Evolutionary conservation across 2,888 invertebrate species (phyloP).

Genomic region (Synanthedon formicaeformis): DNA sequence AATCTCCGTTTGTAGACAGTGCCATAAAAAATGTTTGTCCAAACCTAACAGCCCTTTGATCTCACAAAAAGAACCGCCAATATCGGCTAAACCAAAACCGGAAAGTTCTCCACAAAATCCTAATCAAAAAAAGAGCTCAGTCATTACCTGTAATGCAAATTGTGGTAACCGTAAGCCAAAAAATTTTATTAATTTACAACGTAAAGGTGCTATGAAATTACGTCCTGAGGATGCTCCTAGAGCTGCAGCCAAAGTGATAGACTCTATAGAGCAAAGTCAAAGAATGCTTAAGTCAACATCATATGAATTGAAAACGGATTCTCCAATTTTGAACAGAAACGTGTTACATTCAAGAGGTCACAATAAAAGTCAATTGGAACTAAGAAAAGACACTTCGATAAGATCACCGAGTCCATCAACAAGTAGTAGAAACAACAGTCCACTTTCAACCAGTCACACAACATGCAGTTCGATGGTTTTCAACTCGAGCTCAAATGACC

Average conservation of each 20-base stretch:
- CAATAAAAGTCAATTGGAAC: conserved; percentile 53
- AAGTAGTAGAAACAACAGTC: conserved; percentile 62
- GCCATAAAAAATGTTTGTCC: conserved; percentile 81
- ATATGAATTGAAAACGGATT: conserved; percentile 59
- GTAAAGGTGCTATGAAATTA: conserved; percentile 61
- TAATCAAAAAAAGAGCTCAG: conserved; percentile 49
- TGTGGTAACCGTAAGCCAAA: conserved; percentile 51
- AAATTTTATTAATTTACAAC: conserved; percentile 51
- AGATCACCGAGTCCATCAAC: conserved; percentile 59
- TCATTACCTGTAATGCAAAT: conserved; percentile 51
- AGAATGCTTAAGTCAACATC: conserved; percentile 63
- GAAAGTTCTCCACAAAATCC: conserved; percentile 53
- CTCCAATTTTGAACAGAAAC: conserved; percentile 46
- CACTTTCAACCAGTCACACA: conserved; percentile 62
- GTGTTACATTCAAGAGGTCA: conserved; percentile 31
- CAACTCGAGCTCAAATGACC: conserved; percentile 62
- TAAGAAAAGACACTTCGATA: conserved; percentile 52
- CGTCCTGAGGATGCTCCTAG: conserved; percentile 61
- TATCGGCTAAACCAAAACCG: conserved; percentile 39
- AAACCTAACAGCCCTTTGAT: conserved; percentile 65
- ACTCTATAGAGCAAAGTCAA: conserved; percentile 64
- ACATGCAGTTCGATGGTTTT: conserved; percentile 69
- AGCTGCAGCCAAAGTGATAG: conserved; percentile 59
- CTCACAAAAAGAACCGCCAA: conserved; percentile 53
- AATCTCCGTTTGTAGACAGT: conserved; percentile 80